These are phyloP conservation scores for Apogon talboti DNA, from an alignment of 2,797 vertebrate genomes.

Conservation along the genomic window DNA sequence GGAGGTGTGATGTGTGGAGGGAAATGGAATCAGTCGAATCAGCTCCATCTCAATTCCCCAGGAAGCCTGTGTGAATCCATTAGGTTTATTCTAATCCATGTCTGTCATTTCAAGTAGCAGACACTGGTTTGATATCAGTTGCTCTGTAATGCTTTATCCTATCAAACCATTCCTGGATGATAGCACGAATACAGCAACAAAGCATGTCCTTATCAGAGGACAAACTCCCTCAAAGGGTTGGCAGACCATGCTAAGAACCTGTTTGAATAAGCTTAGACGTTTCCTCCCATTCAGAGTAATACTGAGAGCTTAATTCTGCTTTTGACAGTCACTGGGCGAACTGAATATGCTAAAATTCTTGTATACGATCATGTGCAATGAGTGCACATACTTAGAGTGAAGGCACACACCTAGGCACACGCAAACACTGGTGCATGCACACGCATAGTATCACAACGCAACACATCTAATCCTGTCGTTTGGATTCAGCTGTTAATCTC, in stretches of 20 bases:
- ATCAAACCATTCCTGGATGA: conserved; percentile 61
- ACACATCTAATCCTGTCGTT: conserved; percentile 72
- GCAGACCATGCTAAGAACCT: conserved; percentile 21
- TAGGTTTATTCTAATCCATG: conserved; percentile 62
- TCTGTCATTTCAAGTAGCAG: conserved; percentile 63
- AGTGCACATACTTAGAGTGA: conserved; percentile 25
- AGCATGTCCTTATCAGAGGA: conserved; percentile 69
- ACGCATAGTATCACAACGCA: conserved; percentile 50
- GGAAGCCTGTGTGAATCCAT: conserved; percentile 61
- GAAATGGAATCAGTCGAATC: conserved; percentile 56
- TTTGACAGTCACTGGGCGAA: conserved; percentile 16
- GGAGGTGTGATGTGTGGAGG: conserved; percentile 38
- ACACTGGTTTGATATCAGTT: conserved; percentile 58
- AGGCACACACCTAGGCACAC: conserved; percentile 13
- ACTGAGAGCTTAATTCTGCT: conserved; percentile 31
- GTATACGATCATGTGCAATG: conserved; percentile 15
- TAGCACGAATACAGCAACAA: conserved; percentile 55
- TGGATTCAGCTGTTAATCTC: conserved; percentile 74
- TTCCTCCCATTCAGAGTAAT: conserved; percentile 24
- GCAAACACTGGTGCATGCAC: conserved; percentile 1
- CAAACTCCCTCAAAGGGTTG: conserved; percentile 56
- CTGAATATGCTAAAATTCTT: conserved; percentile 17
- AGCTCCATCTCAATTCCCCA: conserved; percentile 29
- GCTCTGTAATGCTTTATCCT: conserved; percentile 48
- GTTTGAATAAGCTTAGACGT: conserved; percentile 29